These are phyloP conservation scores for Apotomis turbidana DNA, from an alignment of 2,888 invertebrate genomes.

Conservation along the genomic window DNA sequence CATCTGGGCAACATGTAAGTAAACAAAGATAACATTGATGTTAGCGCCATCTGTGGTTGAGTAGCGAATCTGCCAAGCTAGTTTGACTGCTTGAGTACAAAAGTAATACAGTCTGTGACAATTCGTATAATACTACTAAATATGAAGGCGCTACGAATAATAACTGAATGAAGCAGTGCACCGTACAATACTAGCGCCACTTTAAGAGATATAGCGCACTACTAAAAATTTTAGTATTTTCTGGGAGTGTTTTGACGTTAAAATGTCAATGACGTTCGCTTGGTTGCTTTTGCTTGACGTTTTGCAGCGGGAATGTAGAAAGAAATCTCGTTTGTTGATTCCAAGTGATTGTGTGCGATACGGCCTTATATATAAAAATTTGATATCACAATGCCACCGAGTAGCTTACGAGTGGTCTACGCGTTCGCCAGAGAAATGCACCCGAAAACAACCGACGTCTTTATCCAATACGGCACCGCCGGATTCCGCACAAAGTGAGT, in stretches of 20 bases:
- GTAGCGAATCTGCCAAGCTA: constrained; percentile 44
- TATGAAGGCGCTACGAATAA: not conserved
- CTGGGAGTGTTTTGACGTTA: constrained; percentile 53
- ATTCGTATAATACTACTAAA: constrained; percentile 25
- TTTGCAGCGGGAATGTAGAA: constrained; percentile 77
- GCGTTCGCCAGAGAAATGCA: constrained; percentile 92
- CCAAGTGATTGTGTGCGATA: constrained; percentile 76
- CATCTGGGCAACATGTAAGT: not conserved
- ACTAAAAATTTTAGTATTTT: constrained; percentile 44
- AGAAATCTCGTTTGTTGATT: constrained; percentile 78
- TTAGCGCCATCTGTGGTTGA: constrained; percentile 52
- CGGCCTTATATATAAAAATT: constrained; percentile 77
- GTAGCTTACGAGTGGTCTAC: constrained; percentile 87
- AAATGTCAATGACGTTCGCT: constrained; percentile 52
- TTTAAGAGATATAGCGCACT: constrained; percentile 15
- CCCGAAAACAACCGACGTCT: constrained; percentile 86
- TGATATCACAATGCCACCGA: constrained; percentile 79
- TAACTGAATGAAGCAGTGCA: not conserved
- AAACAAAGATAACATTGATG: not conserved
- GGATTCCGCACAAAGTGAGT: constrained; percentile 92
- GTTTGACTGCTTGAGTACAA: not conserved
- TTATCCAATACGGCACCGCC: constrained; percentile 92
- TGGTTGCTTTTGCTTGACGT: constrained; percentile 48
- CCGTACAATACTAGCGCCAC: constrained; percentile 13
- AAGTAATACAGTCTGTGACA: constrained; percentile 42